Base-by-base conservation (phyloP, 23 tunicate species). In the Phallusia fumigata region DNA sequence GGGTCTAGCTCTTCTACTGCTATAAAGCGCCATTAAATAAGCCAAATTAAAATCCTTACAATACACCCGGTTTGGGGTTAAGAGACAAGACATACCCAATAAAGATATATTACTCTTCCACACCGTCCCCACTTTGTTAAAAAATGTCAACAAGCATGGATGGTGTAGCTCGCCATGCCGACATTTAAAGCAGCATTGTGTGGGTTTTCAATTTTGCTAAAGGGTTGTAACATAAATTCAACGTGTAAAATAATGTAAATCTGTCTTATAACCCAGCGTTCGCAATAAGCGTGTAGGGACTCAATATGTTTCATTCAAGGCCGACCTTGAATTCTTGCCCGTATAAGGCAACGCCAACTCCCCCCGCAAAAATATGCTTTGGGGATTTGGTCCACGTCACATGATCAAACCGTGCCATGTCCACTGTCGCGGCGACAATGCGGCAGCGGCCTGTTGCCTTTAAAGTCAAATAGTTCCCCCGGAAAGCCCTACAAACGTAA, bases 341-440 rank as follows among this genome's bases (percentile, higher is more conserved):
- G 69, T 21, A 58, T 58, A 58, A 6, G 69, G 69, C 26, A 1
- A 24, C 69, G 69, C 69, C 15, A 21, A 24, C 69, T 58, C 69
- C 69, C 58, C 26, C 26, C 69, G 69, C 69, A 58, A 24, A 58
- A 58, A 58, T 58, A 58, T 58, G 28, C 69, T 21, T 58, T 58
- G 69, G 69, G 69, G 69, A 58, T 24, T 58, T 58, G 69, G 10
- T 58, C 3, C 69, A 58, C 69, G 69, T 58, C 69, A 6, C 69
- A 58, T 24, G 69, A 58, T 24, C 28, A 58, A 40, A 40, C 47
- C 47, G 47, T 40, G 47, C 8, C 47, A 58, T 58, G 69, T 58
- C 69, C 69, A 58, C 28, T 24, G 69, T 58, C 69, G 11, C 69
- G 69, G 69, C 69, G 69, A 6, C 28, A 21, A 58, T 58, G 69